A percentile compares a stretch with the other conserved stretches of the same genome.
phyloP scores from a whole-genome alignment of 1,140 invertebrate species.

The Aphelenchoides fujianensis region DNA sequence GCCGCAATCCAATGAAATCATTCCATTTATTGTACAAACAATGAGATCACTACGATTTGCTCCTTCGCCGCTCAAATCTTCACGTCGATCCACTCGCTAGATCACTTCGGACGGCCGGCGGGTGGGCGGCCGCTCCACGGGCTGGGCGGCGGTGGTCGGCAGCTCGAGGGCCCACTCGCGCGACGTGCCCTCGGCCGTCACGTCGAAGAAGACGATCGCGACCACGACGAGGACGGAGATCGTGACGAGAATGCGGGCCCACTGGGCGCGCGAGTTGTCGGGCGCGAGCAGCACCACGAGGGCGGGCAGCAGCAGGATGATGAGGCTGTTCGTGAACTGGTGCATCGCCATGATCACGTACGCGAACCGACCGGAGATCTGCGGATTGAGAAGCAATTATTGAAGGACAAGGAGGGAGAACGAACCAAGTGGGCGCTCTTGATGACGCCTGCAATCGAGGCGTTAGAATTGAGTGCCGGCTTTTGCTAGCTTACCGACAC shows the following conservation, averaged over 20 bases:
- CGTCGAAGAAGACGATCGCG: constrained; percentile 35
- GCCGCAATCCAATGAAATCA: too few species aligned
- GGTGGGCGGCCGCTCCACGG: too few species aligned
- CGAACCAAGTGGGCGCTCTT: constrained; percentile 47
- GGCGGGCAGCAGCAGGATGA: constrained; percentile 27
- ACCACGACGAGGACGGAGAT: constrained; percentile 24
- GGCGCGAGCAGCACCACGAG: constrained; percentile 10
- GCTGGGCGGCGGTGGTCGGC: too few species aligned
- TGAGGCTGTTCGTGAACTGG: constrained; percentile 24
- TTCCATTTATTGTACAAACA: too few species aligned
- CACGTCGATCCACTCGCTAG: too few species aligned
- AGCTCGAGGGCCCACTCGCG: constrained; percentile 30
- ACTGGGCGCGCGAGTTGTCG: not conserved
- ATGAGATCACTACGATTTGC: too few species aligned
- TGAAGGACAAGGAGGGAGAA: not conserved
- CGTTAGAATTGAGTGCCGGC: constrained; percentile 22
- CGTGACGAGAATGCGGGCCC: constrained; percentile 2
- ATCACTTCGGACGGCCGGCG: too few species aligned
- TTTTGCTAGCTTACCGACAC: too few species aligned
- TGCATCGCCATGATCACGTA: constrained; percentile 38
- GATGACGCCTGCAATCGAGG: constrained; percentile 19
- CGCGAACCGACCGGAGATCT: constrained; percentile 41
- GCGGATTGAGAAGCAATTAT: not conserved
- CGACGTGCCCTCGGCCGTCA: constrained; percentile 31
- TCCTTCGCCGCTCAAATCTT: too few species aligned